Evolutionary conservation across 1,140 invertebrate genomes (phyloP).

Genomic region (Brachionus koreanus): DNA sequence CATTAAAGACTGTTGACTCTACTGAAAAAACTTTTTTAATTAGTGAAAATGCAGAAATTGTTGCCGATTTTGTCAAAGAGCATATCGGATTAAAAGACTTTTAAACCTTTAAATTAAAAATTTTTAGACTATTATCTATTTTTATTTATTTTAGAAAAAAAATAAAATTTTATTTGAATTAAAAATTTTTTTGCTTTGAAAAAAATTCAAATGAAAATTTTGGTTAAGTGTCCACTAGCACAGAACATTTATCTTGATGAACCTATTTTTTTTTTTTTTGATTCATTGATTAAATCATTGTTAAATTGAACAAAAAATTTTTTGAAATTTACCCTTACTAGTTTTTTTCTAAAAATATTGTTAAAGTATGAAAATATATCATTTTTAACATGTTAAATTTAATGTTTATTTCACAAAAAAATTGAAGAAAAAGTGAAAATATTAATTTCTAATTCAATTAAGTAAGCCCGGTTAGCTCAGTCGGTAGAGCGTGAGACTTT

Average conservation of each 20-base stretch:
- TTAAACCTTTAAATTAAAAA: neutral
- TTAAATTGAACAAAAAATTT: no score
- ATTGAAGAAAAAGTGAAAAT: no score
- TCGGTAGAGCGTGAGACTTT: conserved; percentile 35
- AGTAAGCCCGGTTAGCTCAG: conserved; percentile 17
- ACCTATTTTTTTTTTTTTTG: no score
- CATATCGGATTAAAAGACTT: neutral
- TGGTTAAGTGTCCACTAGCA: no score
- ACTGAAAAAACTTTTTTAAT: neutral
- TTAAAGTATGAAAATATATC: no score
- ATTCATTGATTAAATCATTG: no score
- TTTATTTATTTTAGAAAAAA: neutral
- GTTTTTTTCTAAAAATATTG: no score
- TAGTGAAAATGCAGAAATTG: neutral
- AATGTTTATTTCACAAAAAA: no score
- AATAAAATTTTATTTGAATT: neutral
- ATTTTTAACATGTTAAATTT: no score
- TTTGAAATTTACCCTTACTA: no score
- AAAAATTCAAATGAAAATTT: neutral
- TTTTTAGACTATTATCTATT: neutral
- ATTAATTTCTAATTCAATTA: neutral
- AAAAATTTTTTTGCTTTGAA: no score
- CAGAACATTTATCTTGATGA: no score
- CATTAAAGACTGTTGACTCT: neutral
- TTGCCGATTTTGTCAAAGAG: neutral